Percentiles rank a stretch among this genome's conserved stretches.
phyloP scores from a whole-genome alignment of 1,140 invertebrate genomes.

The Heterodera schachtii region DNA sequence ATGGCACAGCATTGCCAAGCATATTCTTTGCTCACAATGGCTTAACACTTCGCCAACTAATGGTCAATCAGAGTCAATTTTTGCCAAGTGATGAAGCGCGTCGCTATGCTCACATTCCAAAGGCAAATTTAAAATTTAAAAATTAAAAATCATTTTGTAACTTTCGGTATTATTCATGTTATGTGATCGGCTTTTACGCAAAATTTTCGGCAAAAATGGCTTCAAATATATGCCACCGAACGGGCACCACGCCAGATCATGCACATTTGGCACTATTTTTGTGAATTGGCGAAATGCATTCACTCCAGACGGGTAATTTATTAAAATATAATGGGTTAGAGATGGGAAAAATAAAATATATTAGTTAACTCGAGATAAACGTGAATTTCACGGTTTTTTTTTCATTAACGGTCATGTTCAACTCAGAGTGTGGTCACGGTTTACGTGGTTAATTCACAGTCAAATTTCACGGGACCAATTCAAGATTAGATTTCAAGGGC shows the following conservation, averaged over 20 bases:
- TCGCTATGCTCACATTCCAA: slow-evolving; percentile 46
- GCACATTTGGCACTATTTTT: slow-evolving; percentile 46
- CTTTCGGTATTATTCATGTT: slow-evolving; percentile 39
- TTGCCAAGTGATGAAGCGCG: slow-evolving; percentile 54
- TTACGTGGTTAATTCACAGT: no score
- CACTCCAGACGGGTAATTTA: slow-evolving; percentile 43
- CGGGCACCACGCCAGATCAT: slow-evolving; percentile 47
- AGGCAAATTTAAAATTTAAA: slow-evolving; percentile 17
- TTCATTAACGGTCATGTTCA: no score
- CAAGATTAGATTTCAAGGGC: no score
- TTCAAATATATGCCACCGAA: slow-evolving; percentile 27
- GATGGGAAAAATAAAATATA: no score
- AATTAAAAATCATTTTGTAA: not conserved
- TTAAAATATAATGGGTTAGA: no score
- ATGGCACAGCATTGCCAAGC: slow-evolving; percentile 40
- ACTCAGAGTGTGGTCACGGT: no score
- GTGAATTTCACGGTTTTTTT: no score
- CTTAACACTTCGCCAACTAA: slow-evolving; percentile 30
- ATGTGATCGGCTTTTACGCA: slow-evolving; percentile 39
- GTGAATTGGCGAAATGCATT: slow-evolving; percentile 53
- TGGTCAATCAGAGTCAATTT: slow-evolving; percentile 47
- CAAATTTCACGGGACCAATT: no score
- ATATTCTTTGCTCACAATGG: slow-evolving; percentile 19
- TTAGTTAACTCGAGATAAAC: no score
- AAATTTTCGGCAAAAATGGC: slow-evolving; percentile 45